Percentiles rank a stretch among this genome's conserved stretches.
Conservation (phyloP, 2,113 vertebrate species). For the Origma solitaria region DNA sequence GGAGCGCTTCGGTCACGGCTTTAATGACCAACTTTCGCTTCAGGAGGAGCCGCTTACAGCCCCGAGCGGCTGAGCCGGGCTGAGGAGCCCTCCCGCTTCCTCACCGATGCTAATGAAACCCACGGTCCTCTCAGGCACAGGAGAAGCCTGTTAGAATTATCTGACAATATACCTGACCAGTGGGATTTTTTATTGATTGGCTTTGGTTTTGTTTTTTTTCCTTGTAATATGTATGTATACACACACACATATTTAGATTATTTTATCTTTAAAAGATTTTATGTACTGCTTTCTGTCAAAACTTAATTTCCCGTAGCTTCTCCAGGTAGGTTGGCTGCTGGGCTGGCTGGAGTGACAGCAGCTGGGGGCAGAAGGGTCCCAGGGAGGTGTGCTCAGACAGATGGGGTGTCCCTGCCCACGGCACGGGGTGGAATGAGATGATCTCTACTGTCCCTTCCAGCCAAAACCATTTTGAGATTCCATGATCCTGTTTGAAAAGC, state of each 20-base stretch:
- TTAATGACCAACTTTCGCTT: neutral
- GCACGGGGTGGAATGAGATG: neutral
- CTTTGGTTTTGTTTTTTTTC: neutral
- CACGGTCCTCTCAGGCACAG: neutral
- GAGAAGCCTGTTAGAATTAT: neutral
- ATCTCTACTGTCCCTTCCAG: neutral
- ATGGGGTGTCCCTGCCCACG: neutral
- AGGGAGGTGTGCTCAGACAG: rapidly evolving
- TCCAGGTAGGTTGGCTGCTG: neutral
- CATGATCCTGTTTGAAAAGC: neutral
- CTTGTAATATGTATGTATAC: neutral
- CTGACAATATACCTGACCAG: neutral
- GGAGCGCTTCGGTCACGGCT: rapidly evolving
- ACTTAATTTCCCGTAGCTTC: neutral
- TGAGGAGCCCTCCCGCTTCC: neutral
- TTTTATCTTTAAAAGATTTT: neutral
- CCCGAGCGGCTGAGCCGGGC: neutral
- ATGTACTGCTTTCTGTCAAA: neutral
- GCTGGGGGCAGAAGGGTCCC: neutral
- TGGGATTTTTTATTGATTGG: too few relatives aligned
- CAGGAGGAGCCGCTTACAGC: neutral
- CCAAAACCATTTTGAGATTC: neutral
- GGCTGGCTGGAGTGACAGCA: neutral
- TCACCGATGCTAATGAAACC: rapidly evolving
- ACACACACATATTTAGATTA: too few relatives aligned